A percentile compares a stretch with the other conserved stretches of the same genome.
Conservation (phyloP, 2,113 vertebrate species). For the Gallinago undulata region DNA sequence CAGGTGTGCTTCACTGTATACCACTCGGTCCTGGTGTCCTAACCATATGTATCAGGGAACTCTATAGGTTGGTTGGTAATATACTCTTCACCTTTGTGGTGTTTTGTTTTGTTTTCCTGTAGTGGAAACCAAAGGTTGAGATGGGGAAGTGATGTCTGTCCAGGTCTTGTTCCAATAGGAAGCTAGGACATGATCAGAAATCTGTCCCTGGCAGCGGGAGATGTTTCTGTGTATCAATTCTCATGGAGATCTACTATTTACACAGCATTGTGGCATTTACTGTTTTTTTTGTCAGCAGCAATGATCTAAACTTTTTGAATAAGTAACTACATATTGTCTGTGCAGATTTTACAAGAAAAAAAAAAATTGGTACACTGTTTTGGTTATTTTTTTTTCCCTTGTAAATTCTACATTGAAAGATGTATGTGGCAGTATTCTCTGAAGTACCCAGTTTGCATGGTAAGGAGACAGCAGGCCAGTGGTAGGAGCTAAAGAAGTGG, state of each 20-base stretch:
- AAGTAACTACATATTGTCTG: background rate
- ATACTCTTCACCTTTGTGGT: background rate
- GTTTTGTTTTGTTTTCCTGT: background rate
- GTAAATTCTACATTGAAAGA: background rate
- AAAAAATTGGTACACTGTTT: fast-evolving
- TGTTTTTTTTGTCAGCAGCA: background rate
- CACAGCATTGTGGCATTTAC: background rate
- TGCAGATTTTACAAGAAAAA: background rate
- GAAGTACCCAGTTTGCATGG: background rate
- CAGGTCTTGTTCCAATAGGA: background rate
- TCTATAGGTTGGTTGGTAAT: background rate
- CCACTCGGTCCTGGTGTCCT: background rate
- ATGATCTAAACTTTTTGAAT: background rate
- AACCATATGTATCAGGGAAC: background rate
- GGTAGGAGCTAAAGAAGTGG: background rate
- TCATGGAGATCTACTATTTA: background rate
- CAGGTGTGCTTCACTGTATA: background rate
- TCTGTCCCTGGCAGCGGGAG: background rate
- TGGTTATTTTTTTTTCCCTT: fast-evolving
- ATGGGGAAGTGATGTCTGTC: background rate
- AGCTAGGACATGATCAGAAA: background rate
- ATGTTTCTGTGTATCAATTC: background rate
- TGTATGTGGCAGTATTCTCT: background rate
- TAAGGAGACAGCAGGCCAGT: background rate
- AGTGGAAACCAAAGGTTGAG: background rate